phyloP scores from a whole-genome alignment of 2,797 vertebrate genomes.

The Kryptopterus vitreolus region DNA sequence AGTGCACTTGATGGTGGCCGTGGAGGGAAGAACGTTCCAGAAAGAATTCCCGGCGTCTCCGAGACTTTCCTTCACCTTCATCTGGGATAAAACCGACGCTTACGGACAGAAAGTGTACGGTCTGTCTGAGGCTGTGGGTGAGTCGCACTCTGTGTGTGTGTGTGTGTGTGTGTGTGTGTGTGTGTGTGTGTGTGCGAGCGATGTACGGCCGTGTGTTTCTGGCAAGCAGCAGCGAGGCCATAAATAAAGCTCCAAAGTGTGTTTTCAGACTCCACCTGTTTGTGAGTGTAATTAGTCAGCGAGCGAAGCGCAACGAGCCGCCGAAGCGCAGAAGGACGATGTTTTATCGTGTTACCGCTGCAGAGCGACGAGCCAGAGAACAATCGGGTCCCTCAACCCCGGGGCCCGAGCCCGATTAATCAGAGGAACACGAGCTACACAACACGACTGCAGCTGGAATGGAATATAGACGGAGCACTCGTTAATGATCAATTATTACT shows the following conservation, averaged over 20 bases:
- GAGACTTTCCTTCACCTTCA: conserved; percentile 95
- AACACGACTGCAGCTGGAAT: not conserved
- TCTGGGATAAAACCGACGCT: conserved; percentile 99
- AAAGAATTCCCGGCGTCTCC: conserved; percentile 97
- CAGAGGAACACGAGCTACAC: conserved; percentile 4
- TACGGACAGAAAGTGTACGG: conserved; percentile 97
- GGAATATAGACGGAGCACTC: too few relatives aligned
- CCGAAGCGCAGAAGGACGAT: conserved; percentile 26
- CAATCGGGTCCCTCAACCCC: not conserved
- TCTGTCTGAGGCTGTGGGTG: conserved; percentile 93
- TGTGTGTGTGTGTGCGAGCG: not conserved
- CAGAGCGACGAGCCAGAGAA: conserved; percentile 6
- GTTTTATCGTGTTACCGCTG: conserved; percentile 31
- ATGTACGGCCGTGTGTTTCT: not conserved
- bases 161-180: not conserved
- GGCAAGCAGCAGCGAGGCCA: conserved; percentile 8
- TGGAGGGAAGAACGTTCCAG: conserved; percentile 95
- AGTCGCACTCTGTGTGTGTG: conserved; percentile 60
- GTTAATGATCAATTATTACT: not conserved
- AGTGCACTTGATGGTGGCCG: conserved; percentile 97
- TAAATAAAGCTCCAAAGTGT: conserved; percentile 62
- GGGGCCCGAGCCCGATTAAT: conserved; percentile 6
- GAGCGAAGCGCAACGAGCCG: conserved; percentile 40
- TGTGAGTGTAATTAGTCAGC: conserved; percentile 65
- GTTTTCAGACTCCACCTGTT: conserved; percentile 66